Evolutionary conservation across 35 echinoderm and acorn worm species (phyloP).

Genomic region (Antedon bifida): DNA sequence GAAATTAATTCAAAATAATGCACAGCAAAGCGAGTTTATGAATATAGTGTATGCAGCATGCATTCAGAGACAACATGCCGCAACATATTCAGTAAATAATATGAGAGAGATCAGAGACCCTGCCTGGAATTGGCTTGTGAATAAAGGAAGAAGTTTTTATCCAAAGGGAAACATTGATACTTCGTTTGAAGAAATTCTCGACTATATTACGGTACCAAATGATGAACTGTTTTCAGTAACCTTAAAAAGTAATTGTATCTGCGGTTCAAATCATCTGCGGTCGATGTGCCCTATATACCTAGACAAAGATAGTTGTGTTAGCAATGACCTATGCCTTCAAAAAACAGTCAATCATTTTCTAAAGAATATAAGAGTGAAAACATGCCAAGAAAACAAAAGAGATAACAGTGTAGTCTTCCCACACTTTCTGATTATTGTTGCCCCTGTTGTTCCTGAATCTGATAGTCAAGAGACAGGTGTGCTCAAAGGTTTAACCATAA

Average conservation of each 20-base stretch:
- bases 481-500: background rate
- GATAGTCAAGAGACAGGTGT: background rate
- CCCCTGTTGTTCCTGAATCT: background rate
- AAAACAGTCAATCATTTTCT: no score
- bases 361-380: no score
- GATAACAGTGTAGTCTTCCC: background rate
- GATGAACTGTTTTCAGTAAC: constrained; percentile 1
- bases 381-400: no score
- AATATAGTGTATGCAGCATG: background rate
- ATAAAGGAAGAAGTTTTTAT: background rate
- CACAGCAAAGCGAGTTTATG: background rate
- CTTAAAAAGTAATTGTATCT: background rate
- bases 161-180: background rate
- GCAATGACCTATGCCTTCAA: no score
- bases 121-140: background rate
- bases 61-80: background rate
- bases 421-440: background rate
- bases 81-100: no score
- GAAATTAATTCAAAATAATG: background rate
- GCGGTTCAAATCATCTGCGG: background rate
- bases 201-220: background rate
- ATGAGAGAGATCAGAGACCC: background rate
- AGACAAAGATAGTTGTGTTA: background rate
- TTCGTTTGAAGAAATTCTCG: constrained; percentile 19
- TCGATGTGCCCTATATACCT: background rate